A percentile compares a stretch with the other conserved stretches of the same genome.
Evolutionary conservation across 1,140 invertebrate species (phyloP).

Genomic region (Stegodyphus dumicola): DNA sequence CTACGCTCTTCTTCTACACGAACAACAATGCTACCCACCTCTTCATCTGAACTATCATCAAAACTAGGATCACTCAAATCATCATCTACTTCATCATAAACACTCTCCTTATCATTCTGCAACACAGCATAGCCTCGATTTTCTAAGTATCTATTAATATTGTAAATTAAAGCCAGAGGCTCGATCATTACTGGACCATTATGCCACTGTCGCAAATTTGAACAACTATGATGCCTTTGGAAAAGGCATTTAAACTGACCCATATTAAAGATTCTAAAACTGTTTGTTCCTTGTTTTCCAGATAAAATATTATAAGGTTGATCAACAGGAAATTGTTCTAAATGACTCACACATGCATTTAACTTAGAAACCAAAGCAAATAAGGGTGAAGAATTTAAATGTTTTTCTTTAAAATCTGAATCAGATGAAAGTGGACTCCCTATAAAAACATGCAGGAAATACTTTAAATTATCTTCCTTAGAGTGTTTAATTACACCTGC

Average conservation of each 20-base stretch:
- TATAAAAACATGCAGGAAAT: conserved; percentile 88
- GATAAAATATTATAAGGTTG: conserved; percentile 87
- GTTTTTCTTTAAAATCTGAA: conserved; percentile 64
- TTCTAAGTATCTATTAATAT: conserved; percentile 83
- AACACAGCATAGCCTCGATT: conserved; percentile 65
- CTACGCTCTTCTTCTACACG: conserved; percentile 85
- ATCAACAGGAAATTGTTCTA: conserved; percentile 97
- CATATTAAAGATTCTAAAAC: conserved; percentile 98
- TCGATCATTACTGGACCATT: conserved; percentile 98
- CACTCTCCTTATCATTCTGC: conserved; percentile 74
- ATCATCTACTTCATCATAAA: conserved; percentile 75
- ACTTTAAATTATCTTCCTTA: not conserved
- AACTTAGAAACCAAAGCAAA: conserved; percentile 88
- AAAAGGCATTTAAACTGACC: conserved; percentile 98
- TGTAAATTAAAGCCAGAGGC: conserved; percentile 96
- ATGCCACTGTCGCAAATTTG: conserved; percentile 95
- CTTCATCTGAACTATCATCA: conserved; percentile 64
- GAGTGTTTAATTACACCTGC: too few species aligned
- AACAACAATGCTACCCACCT: conserved; percentile 91
- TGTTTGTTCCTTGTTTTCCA: conserved; percentile 81
- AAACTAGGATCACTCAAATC: conserved; percentile 71
- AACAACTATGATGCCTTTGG: conserved; percentile 93
- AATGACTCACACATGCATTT: conserved; percentile 94
- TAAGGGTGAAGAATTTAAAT: conserved; percentile 74
- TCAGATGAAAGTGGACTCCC: conserved; percentile 75